Percentiles rank a stretch among this genome's conserved stretches.
These are phyloP conservation scores for Brienomyrus longianalis DNA, from an alignment of 2,113 vertebrate species.

Conservation along the genomic window DNA sequence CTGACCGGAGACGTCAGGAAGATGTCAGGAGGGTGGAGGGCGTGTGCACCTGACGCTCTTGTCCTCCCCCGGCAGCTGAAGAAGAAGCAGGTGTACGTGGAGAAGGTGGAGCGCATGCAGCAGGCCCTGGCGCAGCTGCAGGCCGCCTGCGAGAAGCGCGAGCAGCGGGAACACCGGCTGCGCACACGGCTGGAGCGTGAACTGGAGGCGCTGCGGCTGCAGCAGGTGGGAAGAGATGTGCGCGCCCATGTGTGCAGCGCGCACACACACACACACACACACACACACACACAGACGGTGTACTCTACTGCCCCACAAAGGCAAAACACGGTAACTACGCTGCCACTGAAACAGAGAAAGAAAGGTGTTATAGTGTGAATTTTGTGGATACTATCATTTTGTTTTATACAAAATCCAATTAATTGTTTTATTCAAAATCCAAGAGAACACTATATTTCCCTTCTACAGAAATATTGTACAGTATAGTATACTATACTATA, in stretches of 20 bases:
- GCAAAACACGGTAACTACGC: neutral
- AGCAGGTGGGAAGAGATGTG: neutral
- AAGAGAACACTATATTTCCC: neutral
- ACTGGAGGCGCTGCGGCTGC: constrained; percentile 74
- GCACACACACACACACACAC: neutral
- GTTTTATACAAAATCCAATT: neutral
- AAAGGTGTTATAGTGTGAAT: neutral
- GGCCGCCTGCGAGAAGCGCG: constrained; percentile 92
- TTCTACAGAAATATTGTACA: neutral
- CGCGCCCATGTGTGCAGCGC: neutral
- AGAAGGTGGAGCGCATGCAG: constrained; percentile 97
- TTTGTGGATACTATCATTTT: neutral
- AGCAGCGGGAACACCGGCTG: constrained; percentile 88
- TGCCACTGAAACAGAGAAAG: neutral
- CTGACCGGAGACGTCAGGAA: neutral
- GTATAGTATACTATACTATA: neutral
- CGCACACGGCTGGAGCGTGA: constrained; percentile 87
- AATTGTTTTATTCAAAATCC: neutral
- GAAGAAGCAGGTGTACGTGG: constrained; percentile 98
- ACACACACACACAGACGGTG: neutral
- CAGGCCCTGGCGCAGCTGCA: constrained; percentile 92
- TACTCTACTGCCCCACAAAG: neutral
- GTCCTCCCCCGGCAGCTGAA: constrained; percentile 68
- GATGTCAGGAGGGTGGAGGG: neutral
- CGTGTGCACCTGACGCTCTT: neutral